phyloP scores from a whole-genome alignment of 2,113 vertebrate species.

The Anarhynchus alexandrinus region DNA sequence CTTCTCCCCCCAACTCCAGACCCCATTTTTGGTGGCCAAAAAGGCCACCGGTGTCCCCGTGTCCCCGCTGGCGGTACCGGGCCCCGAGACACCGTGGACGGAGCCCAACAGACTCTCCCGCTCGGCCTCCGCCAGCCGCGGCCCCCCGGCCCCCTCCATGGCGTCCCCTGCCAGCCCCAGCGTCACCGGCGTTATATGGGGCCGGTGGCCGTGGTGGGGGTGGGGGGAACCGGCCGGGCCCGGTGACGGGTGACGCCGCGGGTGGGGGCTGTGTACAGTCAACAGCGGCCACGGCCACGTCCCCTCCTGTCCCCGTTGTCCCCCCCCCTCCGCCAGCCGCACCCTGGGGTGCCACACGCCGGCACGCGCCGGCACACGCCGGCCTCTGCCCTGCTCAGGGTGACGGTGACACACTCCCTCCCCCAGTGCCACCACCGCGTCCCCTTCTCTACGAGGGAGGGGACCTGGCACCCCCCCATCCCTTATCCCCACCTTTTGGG shows the following conservation, averaged over 20 bases:
- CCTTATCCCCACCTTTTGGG: too few species aligned
- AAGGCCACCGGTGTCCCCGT: not conserved
- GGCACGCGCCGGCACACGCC: not conserved
- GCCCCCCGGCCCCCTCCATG: conserved; percentile 35
- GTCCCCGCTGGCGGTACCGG: conserved; percentile 52
- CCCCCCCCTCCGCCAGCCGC: not conserved
- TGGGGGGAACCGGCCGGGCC: not conserved
- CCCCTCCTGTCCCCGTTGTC: too few species aligned
- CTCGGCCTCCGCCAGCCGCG: conserved; percentile 31
- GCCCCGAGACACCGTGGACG: conserved; percentile 63
- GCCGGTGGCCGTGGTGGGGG: not conserved
- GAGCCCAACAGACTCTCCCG: conserved; percentile 41
- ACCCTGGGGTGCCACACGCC: not conserved
- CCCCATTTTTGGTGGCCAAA: not conserved
- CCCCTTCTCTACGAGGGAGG: too few species aligned
- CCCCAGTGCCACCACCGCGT: not conserved
- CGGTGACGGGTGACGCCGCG: not conserved
- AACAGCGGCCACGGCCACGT: not conserved
- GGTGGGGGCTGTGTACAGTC: not conserved
- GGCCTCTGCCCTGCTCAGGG: not conserved
- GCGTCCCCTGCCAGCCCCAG: not conserved
- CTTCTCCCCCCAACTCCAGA: not conserved
- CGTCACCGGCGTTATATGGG: not conserved
- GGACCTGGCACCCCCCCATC: too few species aligned
- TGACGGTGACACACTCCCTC: not conserved